phyloP scores from a whole-genome alignment of 2,888 invertebrate species.

The Ophion slaviceki region DNA sequence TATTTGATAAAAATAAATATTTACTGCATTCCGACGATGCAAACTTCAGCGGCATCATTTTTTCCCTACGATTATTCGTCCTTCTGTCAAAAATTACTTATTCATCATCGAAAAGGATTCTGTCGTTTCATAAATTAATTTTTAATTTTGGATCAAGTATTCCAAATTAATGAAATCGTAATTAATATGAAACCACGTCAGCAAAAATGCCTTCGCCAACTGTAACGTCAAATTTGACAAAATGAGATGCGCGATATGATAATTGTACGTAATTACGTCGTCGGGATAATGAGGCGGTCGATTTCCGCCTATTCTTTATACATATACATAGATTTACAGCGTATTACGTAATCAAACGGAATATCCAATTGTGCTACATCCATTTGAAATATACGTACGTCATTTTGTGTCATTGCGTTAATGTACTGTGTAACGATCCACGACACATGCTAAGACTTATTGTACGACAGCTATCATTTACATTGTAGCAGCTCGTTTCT shows the following conservation, averaged over 20 bases:
- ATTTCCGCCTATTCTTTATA: slow-evolving; percentile 4
- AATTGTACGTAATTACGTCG: not conserved
- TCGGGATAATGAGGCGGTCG: slow-evolving; percentile 1
- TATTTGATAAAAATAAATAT: too few species aligned
- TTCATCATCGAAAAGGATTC: too few species aligned
- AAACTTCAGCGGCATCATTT: too few species aligned
- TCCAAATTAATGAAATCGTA: not conserved
- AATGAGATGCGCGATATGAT: not conserved
- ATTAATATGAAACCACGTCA: not conserved
- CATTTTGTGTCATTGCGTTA: slow-evolving; percentile 12
- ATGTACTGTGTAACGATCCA: slow-evolving; percentile 13
- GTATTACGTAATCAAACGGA: slow-evolving; percentile 3
- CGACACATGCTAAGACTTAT: slow-evolving; percentile 1
- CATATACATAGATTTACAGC: not conserved
- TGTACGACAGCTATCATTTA: slow-evolving; percentile 11
- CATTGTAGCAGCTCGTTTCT: not conserved
- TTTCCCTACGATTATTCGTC: too few species aligned
- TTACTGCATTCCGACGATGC: too few species aligned
- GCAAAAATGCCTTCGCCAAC: not conserved
- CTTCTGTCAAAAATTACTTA: too few species aligned
- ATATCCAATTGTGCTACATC: slow-evolving; percentile 3
- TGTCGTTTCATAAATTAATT: too few species aligned
- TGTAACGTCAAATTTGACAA: not conserved
- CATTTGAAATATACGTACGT: slow-evolving; percentile 5
- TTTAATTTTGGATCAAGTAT: not conserved